Base-by-base conservation (phyloP, 2,113 vertebrate genomes). In the rabbit (Oryctolagus cuniculus) region DNA sequence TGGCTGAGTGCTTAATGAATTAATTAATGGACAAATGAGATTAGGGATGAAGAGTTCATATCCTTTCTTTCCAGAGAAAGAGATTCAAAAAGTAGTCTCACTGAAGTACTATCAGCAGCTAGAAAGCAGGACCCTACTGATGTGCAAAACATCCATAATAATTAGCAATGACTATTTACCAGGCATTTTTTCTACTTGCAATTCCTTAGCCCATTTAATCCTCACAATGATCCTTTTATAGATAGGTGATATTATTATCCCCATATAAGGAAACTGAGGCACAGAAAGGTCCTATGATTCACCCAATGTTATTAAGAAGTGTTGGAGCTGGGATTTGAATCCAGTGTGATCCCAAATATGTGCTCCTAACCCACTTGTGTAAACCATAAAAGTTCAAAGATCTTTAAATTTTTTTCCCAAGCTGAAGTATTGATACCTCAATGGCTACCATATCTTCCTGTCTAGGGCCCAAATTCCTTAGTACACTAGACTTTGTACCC, bases 21-120 rank as follows among this genome's bases (percentile, higher is more conserved):
- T 80, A 92, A 87, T 34, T 25, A 90, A 84, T 87, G 4, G 58
- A 51, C 31, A 95, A 66, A 72, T 92, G 21, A 87, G 84, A 85
- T n/a, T 63, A 66, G 3, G 44, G 2, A 21, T 94, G 27, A 87
- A 95, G 90, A 77, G 49, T 72, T 3, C 9, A 69, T 53, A 6
- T 58, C 3, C 10, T 17, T 80, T 92, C n/a, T 82, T 78, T 34
- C 82, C 9, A 87, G 66, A 75, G 34, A 15, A 83, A 74, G 55
- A 90, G 10, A 94, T 5, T 15, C 21, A 75, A n/a, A n/a, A 92
- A 72, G 13, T 85, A 12, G 49, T 88, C 27, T 78, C n/a, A 82
- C 5, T 86, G 31, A 95, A 89, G 16, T 10, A 91, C 51, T 86
- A 78, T 51, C 89, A 75, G 25, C 86, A 86, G 21, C 1, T 36